Evolutionary conservation across 1,140 invertebrate species (phyloP), one percentile per base, ranked within the genome.

Genomic region (Laupala kohalensis): DNA sequence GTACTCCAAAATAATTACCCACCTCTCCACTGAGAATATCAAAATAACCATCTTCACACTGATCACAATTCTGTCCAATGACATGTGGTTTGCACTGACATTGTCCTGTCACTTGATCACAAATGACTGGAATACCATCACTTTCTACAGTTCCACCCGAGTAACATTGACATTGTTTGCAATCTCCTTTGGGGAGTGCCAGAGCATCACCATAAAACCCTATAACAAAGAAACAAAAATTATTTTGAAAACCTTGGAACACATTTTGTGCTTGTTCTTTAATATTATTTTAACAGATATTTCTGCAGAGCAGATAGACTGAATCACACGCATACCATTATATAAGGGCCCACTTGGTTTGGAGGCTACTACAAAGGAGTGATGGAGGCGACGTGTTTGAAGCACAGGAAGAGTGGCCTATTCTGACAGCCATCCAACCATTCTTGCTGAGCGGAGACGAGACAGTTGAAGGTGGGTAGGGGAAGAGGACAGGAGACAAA

Each of bases 11-110:
- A 65, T 37, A 37, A 72, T 23, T 24, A 63, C 72, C 74, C 80
- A 84, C 86, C 75, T 91, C 88, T 4, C 91, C 91, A 70, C 90
- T 93, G 9, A 84, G 81, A 71, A 96, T 89, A 74, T 95, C 90
- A 77, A 87, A 96, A 80, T 88, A 95, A 0, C 93, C 93, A 69
- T 91, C 86, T 76, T 91, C 87, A 78, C 96, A 98, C 74, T 88
- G 85, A 69, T 98, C 92, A 80, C 96, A 99, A 78, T 94, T 92
- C 37, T 85, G 85, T 5, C 95, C 96, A 64, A 88, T 86, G 0
- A 98, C 94, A 78, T 97, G 88, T 0, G 89, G 85, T 71, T 92
- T 91, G 79, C 96, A 98, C 2, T 86, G 82, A 76, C 96, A 98
- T 76, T 92, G 89, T 2, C 94, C 94, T 0, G 86, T 87, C 0